Evolutionary conservation across 2,113 vertebrate species (phyloP).

Genomic region (Indri indri): DNA sequence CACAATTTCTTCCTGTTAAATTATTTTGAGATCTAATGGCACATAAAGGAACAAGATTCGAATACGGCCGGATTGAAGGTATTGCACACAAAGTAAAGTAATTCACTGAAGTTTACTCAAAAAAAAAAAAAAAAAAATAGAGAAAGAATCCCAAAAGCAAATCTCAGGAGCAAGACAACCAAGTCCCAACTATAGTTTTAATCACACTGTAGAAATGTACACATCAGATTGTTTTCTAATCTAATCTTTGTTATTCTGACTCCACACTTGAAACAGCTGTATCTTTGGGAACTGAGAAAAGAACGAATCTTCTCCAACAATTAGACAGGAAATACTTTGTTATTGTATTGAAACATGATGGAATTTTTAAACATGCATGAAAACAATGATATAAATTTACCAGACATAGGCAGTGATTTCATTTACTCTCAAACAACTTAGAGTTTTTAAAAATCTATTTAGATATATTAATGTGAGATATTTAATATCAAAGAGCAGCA

Average conservation of each 20-base stretch:
- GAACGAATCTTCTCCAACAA: background rate
- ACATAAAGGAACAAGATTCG: background rate
- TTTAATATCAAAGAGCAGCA: background rate
- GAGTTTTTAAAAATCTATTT: background rate
- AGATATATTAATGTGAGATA: background rate
- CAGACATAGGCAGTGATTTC: background rate
- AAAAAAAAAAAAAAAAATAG: background rate
- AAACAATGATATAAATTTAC: background rate
- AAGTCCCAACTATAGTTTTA: background rate
- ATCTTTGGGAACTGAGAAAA: background rate
- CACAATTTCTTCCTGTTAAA: background rate
- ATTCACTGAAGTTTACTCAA: background rate
- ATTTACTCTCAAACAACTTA: background rate
- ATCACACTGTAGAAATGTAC: background rate
- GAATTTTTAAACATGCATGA: background rate
- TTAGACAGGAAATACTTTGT: background rate
- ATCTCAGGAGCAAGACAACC: background rate
- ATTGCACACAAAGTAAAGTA: background rate
- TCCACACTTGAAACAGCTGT: background rate
- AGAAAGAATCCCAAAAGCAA: background rate
- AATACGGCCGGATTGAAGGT: background rate
- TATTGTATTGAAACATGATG: background rate
- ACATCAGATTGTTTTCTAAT: background rate
- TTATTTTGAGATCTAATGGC: constrained; percentile 27
- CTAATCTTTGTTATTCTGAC: background rate